phyloP scores from a whole-genome alignment of 2,888 invertebrate genomes.

The Plebejus melissa region DNA sequence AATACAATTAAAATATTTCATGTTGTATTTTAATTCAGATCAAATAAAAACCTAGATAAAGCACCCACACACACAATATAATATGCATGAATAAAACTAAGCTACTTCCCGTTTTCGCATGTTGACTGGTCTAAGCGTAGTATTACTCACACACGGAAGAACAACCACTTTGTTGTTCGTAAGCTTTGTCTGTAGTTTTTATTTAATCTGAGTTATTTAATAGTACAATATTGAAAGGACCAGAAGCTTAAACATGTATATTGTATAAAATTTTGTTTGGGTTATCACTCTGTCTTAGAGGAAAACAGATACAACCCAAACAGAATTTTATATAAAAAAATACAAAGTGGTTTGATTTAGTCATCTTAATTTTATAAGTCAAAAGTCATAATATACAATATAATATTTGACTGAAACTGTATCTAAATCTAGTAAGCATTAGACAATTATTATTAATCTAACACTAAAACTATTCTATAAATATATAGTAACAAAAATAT shows the following conservation, averaged over 20 bases:
- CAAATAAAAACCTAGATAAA: neutral
- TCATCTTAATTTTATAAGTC: neutral
- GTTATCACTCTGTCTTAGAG: neutral
- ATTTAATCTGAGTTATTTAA: neutral
- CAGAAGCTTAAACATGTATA: neutral
- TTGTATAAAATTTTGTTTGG: neutral
- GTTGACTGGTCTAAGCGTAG: neutral
- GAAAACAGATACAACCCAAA: neutral
- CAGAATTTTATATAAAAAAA: neutral
- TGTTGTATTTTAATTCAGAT: neutral
- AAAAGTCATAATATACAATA: neutral
- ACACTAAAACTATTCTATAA: slow-evolving; percentile 42
- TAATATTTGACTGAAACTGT: neutral
- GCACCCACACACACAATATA: neutral
- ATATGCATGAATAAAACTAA: neutral
- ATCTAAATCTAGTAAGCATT: slow-evolving; percentile 7
- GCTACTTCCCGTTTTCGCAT: neutral
- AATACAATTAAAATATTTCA: neutral
- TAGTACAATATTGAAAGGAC: neutral
- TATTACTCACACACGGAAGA: no score
- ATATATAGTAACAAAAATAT: slow-evolving; percentile 27
- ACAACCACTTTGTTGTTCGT: no score
- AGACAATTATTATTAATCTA: slow-evolving; percentile 48
- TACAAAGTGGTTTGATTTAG: neutral
- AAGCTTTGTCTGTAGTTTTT: neutral